Evolutionary conservation across 2,797 vertebrate species (phyloP).

Genomic region (Selene dorsalis): DNA sequence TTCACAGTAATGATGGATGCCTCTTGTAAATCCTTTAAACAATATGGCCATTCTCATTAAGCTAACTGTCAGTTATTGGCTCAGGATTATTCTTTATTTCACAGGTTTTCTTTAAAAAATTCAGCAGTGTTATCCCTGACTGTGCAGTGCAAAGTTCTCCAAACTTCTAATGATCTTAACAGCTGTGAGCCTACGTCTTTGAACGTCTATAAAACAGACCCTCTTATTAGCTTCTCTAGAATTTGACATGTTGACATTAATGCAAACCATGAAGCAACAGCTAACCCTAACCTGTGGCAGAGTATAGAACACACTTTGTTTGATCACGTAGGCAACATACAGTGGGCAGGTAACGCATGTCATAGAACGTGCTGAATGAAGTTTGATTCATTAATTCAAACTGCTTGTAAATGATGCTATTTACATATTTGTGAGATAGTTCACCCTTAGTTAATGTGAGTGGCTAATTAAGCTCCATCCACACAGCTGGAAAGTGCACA

Average conservation of each 20-base stretch:
- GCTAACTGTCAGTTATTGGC: constrained; percentile 34
- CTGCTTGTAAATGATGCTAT: neutral
- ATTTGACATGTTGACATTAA: neutral
- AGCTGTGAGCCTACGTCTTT: neutral
- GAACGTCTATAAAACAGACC: neutral
- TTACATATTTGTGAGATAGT: constrained; percentile 6
- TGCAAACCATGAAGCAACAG: constrained; percentile 2
- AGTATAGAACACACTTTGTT: neutral
- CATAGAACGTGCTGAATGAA: neutral
- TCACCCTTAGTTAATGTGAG: constrained; percentile 17
- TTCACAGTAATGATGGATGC: constrained; percentile 44
- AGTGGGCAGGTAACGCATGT: neutral
- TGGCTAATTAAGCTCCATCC: constrained; percentile 24
- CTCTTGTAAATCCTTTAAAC: constrained; percentile 41
- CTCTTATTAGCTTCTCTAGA: neutral
- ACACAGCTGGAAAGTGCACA: constrained; percentile 29
- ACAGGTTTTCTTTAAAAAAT: constrained; percentile 5
- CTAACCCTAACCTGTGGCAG: no score
- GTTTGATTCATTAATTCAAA: neutral
- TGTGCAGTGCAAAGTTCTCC: constrained; percentile 3
- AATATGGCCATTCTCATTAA: constrained; percentile 44
- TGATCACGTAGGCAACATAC: neutral
- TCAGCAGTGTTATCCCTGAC: constrained; percentile 4
- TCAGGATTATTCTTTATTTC: constrained; percentile 34
- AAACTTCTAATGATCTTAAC: neutral